Evolutionary conservation across 2,888 invertebrate species (phyloP), one percentile per base, ranked within the genome.

Genomic region (Brachyopa scutellaris): DNA sequence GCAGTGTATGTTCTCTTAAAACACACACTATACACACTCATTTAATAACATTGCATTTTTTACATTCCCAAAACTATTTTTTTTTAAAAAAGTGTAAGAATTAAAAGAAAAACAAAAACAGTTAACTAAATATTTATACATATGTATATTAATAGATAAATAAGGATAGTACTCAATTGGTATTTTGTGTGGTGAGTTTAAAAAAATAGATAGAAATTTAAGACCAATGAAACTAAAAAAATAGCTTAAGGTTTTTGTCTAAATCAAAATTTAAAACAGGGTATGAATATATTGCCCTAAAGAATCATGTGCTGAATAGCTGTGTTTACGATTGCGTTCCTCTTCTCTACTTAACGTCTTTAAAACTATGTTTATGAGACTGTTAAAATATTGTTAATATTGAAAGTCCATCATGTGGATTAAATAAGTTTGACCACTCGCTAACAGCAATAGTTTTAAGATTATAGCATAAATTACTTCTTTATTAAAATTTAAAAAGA

Each of bases 161-260:
- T 21, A 66, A 82, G 55, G 49, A 77, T 82, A 82, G 76, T 69
- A 76, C 66, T 77, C 70, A 82, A 82, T 82, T 53, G 82, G 85
- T 87, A 90, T 89, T 90, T 90, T 90, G 89, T 90, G 89, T 90
- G 89, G 89, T 89, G 89, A 90, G 89, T 89, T 88, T 73, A 85
- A 62, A 26, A 66, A 66, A 77, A n/a, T n/a, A n/a, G n/a, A n/a
- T n/a, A n/a, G n/a, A n/a, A n/a, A 26, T 17, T 31, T 23, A 13
- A 66, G 55, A 70, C 4, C 15, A 76, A 33, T 40, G 2, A 51
- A 21, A 36, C 51, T 7, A 59, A 66, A 1, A 29, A 36, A 67
- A 67, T 9, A 36, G 26, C 17, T 11, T 21, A 2, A 9, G 13
- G 17, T 11, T 45, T 15, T 55, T 8, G 29, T 42, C 13, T 8